These are phyloP conservation scores for Geococcyx californianus DNA, from an alignment of 2,113 vertebrate species.

Conservation along the genomic window DNA sequence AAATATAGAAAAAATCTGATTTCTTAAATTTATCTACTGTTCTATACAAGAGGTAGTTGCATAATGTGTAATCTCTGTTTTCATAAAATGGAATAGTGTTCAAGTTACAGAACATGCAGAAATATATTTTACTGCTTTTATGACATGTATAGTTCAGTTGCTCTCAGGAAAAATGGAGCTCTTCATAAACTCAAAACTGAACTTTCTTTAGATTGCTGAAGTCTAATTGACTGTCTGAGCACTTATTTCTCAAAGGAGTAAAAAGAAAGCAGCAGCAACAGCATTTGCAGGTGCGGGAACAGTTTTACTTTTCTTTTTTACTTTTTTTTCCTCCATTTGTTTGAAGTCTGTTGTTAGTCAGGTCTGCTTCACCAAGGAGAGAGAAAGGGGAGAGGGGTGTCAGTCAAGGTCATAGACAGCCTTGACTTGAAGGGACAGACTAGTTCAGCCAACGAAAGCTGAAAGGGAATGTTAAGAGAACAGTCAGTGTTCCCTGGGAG, in stretches of 20 bases:
- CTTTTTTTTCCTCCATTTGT: background rate
- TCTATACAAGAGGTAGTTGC: background rate
- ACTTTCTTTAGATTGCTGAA: background rate
- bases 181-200: background rate
- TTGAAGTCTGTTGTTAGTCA: slow-evolving; percentile 8
- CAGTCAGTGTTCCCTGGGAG: background rate
- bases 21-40: background rate
- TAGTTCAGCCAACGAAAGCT: background rate
- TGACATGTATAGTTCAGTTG: background rate
- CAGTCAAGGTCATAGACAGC: slow-evolving; percentile 1
- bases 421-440: background rate
- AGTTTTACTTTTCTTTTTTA: background rate
- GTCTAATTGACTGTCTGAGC: background rate
- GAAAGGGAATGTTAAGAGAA: background rate
- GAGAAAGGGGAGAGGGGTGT: background rate
- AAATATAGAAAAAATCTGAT: background rate
- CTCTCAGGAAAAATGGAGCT: background rate
- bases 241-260: background rate
- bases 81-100: background rate
- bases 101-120: background rate
- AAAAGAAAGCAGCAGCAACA: background rate
- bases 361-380: background rate
- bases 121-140: background rate
- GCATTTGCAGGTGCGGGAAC: background rate
- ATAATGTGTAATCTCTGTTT: background rate